Evolutionary conservation across 2,888 invertebrate species (phyloP), one percentile per base, ranked within the genome.

Genomic region (Nomada ruficornis): DNA sequence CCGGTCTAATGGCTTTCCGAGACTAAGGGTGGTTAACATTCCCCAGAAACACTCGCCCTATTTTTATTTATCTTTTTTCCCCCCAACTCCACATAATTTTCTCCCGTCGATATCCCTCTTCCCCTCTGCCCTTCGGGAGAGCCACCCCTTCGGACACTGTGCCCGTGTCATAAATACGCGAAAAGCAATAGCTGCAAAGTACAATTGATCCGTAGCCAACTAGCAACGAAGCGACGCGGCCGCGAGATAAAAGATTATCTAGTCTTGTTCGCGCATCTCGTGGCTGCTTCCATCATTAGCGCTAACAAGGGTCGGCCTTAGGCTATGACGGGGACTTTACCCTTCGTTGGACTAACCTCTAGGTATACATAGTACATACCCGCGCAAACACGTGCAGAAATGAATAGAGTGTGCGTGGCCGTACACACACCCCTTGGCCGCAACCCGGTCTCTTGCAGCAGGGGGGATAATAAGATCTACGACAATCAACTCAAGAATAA

Each of bases 381-480:
- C 73, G 59, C 54, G 57, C 65, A 74, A 54, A 70, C 69, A 70
- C 75, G 50, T 80, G 59, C 82, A 84, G 83, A 60, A 68, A 70
- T 72, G 77, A 63, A 72, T 84, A 84, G 64, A 55, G 67, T 54
- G 23, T 64, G 55, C 63, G 60, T 78, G 62, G 62, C 62, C 68
- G 82, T 52, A 60, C 57, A 77, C 77, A 79, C 67, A 82, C 82
- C 60, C 76, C 68, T 76, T 70, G 68, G 82, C 85, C 68, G 72
- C 77, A 82, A 76, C 84, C 80, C 81, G 85, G 84, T 68, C 80
- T 80, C 88, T 87, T 89, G 87, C 20, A 87, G 84, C 88, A 86
- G 89, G 91, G 90, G 93, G 92, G 93, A 92, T 93, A 93, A 93
- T 93, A 93, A 93, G 93, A 93, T 93, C 93, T 92, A 89, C 91